Base-by-base conservation (phyloP, 2,888 invertebrate genomes). In the Cataglyphis livida region DNA sequence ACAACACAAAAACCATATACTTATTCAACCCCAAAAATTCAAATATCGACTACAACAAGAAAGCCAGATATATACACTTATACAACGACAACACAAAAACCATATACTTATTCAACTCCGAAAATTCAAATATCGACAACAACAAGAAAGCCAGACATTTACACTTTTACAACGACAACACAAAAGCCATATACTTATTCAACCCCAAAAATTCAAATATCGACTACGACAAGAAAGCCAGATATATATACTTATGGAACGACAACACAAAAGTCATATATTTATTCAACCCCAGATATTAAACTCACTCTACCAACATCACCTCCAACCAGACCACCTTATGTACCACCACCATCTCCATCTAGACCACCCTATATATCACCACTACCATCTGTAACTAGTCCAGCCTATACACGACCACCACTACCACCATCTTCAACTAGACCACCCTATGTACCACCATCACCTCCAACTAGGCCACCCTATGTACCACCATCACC, bases 81-180 rank as follows among this genome's bases (percentile, higher is more conserved):
- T 62, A 83, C 85, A 4, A 48, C 18, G 0, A 48, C 18, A 32
- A 65, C 82, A 32, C 18, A 18, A 12, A 66, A 41, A 4, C 44
- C 62, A 78, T 78, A 32, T 84, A 44, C 85, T 48, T 89, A 64
- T 62, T 83, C 86, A n/a, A 87, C 88, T 0, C 70, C 48, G 66
- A 15, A 84, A 84, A n/a, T 84, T 83, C 41, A 91, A 5, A 92
- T 88, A 61, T 85, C 91, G 21, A 84, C 91, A 7, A 35, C 35
- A 35, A 35, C 35, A 35, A 35, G 6, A 35, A 41, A 41, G 10
- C 41, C 41, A 3, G 12, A 41, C 12, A 10, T 10, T 12, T 41
- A 41, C 12, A 41, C 12, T 41, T 41, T 12, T 12, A 21, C 21
- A 21, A 3, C 28, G 28, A 28, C 28, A 28, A 32, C 32, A 32